phyloP scores from a whole-genome alignment of 2,888 invertebrate genomes.

The Apotomis betuletana region DNA sequence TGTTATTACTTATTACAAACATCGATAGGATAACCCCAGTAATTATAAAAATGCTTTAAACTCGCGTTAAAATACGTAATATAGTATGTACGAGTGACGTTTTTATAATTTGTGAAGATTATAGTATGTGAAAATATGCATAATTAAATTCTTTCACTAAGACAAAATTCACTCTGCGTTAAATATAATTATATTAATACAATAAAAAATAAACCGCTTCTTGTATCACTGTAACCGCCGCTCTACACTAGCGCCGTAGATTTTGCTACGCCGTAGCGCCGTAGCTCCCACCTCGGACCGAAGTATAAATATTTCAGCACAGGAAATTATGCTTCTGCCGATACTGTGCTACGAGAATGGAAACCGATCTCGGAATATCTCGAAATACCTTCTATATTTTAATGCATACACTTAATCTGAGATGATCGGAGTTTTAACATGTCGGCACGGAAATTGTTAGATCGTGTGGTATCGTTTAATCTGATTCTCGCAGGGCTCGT shows the following conservation, averaged over 20 bases:
- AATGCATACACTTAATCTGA: conserved; percentile 33
- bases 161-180: no score
- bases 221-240: conserved; percentile 43
- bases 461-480: conserved; percentile 13
- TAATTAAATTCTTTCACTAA: no score
- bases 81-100: no score
- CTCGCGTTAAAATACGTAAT: no score
- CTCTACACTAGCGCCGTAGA: conserved; percentile 63
- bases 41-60: no score
- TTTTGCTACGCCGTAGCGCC: conserved; percentile 57
- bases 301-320: conserved; percentile 79
- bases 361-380: conserved; percentile 58
- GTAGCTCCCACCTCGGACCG: conserved; percentile 39
- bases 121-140: no score
- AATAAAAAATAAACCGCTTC: neutral
- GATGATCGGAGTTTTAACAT: conserved; percentile 36
- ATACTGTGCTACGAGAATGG: conserved; percentile 69
- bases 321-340: conserved; percentile 80
- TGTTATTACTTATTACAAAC: no score
- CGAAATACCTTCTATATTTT: conserved; percentile 37
- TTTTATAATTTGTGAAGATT: no score
- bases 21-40: no score
- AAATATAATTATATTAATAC: neutral
- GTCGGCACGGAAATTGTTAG: conserved; percentile 34
- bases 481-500: neutral